Evolutionary conservation across 2,797 vertebrate genomes (phyloP), one percentile per base, ranked within the genome.

Genomic region (Galago senegalensis): DNA sequence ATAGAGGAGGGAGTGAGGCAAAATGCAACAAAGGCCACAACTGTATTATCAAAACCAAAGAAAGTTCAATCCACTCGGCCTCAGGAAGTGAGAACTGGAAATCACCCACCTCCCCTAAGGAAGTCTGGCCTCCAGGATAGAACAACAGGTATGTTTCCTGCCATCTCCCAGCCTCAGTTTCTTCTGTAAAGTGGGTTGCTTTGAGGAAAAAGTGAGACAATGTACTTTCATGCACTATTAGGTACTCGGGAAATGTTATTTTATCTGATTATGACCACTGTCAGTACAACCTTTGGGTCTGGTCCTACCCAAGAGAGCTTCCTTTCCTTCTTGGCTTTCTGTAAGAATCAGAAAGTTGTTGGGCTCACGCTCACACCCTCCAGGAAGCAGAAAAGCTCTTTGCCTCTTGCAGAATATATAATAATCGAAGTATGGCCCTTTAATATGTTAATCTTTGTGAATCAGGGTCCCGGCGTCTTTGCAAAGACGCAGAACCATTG

Each of bases 371-470:
- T 17, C 34, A 27, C n/a, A 29, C 2, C 11, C 34, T 58, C 14
- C 11, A 14, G 83, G 34, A 46, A 70, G 16, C 46, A 89, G 56
- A 43, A 23, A 65, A 34, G 7, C 34, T 89, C 20, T 4, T 25
- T 82, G 67, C n/a, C 14, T 80, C 65, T 65, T 23, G 5, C 25
- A 34, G 53, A 56, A 16, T 31, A 65, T 20, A 5, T 20, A 27
- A 31, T 49, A 80, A 72, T 72, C 84, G 37, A 27, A 75, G n/a
- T 10, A 0, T 18, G 27, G 37, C 53, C 70, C 76, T 96, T 95
- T 83, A 94, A 95, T 69, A 72, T 49, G 69, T 83, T 88, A 53
- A 91, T 88, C 91, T 89, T 81, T 80, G 31, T 69, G 80, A 89
- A 87, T 96, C 94, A 83, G 49, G 31, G 87, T 80, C 92, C 63